These are phyloP conservation scores for Rhinatrema bivittatum DNA, from an alignment of 2,797 vertebrate genomes.

Conservation along the genomic window DNA sequence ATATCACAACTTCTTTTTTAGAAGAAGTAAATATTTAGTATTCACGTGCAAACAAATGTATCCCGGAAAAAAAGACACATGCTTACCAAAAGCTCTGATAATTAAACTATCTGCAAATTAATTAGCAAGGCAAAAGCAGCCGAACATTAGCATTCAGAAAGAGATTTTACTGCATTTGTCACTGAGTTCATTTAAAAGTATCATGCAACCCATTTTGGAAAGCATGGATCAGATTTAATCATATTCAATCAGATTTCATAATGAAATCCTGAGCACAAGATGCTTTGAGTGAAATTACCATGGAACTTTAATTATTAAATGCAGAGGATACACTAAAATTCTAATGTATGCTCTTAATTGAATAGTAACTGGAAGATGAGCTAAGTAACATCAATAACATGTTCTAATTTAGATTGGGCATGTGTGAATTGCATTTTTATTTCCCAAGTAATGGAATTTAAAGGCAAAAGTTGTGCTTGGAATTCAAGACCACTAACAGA, in stretches of 20 bases:
- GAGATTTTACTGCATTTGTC: slow-evolving; percentile 57
- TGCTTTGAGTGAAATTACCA: slow-evolving; percentile 58
- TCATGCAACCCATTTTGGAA: slow-evolving; percentile 43
- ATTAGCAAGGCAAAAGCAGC: slow-evolving; percentile 66
- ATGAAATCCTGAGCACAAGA: slow-evolving; percentile 48
- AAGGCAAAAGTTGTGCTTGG: no score
- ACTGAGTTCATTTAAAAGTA: slow-evolving; percentile 67
- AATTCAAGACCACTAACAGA: no score
- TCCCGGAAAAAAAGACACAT: slow-evolving; percentile 37
- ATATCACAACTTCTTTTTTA: no score
- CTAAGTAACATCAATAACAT: no score
- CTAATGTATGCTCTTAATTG: no score
- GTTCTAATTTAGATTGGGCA: no score
- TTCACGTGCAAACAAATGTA: slow-evolving; percentile 42
- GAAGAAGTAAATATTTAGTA: slow-evolving; percentile 53
- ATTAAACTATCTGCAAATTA: slow-evolving; percentile 67
- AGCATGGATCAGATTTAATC: slow-evolving; percentile 56
- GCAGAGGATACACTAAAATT: no score
- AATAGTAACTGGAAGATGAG: no score
- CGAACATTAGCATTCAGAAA: slow-evolving; percentile 68
- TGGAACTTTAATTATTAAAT: slow-evolving; percentile 52
- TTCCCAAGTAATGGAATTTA: no score
- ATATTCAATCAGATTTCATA: slow-evolving; percentile 62
- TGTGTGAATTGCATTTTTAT: no score
- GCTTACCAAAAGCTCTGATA: slow-evolving; percentile 56